phyloP scores from a whole-genome alignment of 2,888 invertebrate species.

The Hirtodrosophila histrioides region DNA sequence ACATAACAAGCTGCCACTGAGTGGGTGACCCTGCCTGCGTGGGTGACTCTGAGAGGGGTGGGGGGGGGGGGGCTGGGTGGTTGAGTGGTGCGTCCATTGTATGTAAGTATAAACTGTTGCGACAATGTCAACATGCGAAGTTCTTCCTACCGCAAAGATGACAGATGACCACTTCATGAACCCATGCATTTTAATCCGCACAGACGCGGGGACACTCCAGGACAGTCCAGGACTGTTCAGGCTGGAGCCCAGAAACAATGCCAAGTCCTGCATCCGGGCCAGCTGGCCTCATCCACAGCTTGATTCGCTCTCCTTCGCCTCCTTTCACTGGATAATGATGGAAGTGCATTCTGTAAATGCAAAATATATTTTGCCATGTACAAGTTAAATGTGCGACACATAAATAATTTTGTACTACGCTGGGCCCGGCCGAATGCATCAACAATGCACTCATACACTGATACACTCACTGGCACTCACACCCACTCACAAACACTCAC shows the following conservation, averaged over 20 bases:
- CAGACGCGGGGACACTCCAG: slow-evolving; percentile 39
- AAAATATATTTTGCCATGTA: slow-evolving; percentile 77
- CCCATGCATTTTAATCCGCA: slow-evolving; percentile 78
- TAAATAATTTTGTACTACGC: slow-evolving; percentile 68
- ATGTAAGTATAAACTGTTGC: slow-evolving; percentile 71
- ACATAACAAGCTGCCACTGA: slow-evolving; percentile 52
- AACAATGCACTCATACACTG: slow-evolving; percentile 53
- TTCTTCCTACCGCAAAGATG: slow-evolving; percentile 80
- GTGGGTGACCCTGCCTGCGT: slow-evolving; percentile 8
- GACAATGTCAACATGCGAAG: slow-evolving; percentile 79
- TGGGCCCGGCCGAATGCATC: slow-evolving; percentile 57
- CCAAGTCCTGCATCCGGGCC: slow-evolving; percentile 43
- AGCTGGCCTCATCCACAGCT: slow-evolving; percentile 22
- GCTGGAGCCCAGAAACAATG: slow-evolving; percentile 44
- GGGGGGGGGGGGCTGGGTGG: slow-evolving; percentile 4
- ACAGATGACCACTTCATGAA: slow-evolving; percentile 80
- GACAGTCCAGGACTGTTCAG: not conserved
- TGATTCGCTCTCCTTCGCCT: not conserved
- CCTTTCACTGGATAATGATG: slow-evolving; percentile 68
- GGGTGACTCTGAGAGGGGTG: slow-evolving; percentile 21
- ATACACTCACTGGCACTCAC: not conserved
- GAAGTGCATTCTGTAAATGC: slow-evolving; percentile 77
- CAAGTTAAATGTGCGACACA: slow-evolving; percentile 78
- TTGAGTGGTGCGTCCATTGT: slow-evolving; percentile 37
- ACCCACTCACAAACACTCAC: not conserved